A percentile compares a stretch with the other conserved stretches of the same genome.
phyloP scores from a whole-genome alignment of 2,797 vertebrate genomes.

The Myripristis jacobus region DNA sequence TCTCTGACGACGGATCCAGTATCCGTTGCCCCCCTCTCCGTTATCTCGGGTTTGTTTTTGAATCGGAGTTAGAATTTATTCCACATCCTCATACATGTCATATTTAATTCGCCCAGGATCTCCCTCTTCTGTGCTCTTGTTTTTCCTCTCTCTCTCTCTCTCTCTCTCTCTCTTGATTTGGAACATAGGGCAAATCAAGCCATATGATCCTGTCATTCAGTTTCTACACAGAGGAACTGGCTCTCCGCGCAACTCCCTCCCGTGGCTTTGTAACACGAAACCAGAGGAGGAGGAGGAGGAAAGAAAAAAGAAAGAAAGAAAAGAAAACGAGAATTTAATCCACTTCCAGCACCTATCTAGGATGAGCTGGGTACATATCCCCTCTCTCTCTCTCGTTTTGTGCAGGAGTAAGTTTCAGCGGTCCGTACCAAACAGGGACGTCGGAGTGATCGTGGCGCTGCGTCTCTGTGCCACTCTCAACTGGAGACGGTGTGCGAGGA shows the following conservation, averaged over 20 bases:
- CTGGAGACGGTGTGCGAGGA: slow-evolving; percentile 53
- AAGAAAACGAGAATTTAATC: slow-evolving; percentile 68
- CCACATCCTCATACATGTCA: slow-evolving; percentile 65
- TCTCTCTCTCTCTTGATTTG: slow-evolving; percentile 19
- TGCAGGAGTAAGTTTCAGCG: slow-evolving; percentile 66
- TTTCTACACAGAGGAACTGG: slow-evolving; percentile 80
- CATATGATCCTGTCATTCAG: slow-evolving; percentile 83
- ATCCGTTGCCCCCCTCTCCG: slow-evolving; percentile 57
- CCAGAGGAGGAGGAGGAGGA: slow-evolving; percentile 64
- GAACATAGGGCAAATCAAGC: slow-evolving; percentile 64
- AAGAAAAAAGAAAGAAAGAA: slow-evolving; percentile 32
- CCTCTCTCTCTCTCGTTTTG: slow-evolving; percentile 29
- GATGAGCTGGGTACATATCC: slow-evolving; percentile 52
- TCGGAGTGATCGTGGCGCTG: slow-evolving; percentile 64
- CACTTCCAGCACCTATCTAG: slow-evolving; percentile 54
- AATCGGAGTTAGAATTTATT: slow-evolving; percentile 75
- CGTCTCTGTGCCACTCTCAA: slow-evolving; percentile 68
- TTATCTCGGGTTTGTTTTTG: slow-evolving; percentile 65
- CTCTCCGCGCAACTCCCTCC: slow-evolving; percentile 79
- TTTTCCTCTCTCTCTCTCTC: too few relatives aligned
- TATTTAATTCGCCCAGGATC: slow-evolving; percentile 16
- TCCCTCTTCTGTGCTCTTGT: slow-evolving; percentile 27
- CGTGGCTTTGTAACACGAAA: slow-evolving; percentile 83
- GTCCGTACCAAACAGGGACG: slow-evolving; percentile 30
- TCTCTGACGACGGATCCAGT: slow-evolving; percentile 64